phyloP scores from a whole-genome alignment of 1,140 invertebrate genomes.

The Dendroctonus valens region DNA sequence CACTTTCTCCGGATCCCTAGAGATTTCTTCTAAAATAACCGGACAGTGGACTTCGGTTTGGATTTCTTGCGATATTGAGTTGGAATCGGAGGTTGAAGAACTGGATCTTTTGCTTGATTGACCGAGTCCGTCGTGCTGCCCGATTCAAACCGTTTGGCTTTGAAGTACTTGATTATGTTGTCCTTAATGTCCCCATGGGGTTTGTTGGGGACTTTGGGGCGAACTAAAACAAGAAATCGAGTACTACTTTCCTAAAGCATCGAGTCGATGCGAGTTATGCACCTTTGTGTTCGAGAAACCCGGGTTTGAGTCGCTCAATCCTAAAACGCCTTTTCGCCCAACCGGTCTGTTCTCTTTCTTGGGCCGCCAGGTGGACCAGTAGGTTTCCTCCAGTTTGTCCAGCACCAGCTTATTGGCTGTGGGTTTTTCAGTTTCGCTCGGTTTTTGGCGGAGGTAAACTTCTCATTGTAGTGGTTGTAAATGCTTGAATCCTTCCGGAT shows the following conservation, averaged over 20 bases:
- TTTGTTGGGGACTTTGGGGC: conserved; percentile 3
- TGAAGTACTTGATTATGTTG: conserved; percentile 24
- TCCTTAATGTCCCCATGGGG: conserved; percentile 13
- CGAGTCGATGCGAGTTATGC: not conserved
- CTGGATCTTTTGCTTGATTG: conserved; percentile 1
- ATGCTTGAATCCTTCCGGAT: conserved; percentile 25
- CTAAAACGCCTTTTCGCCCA: not conserved
- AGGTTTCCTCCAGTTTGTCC: conserved; percentile 46
- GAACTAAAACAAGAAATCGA: not conserved
- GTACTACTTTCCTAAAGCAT: not conserved
- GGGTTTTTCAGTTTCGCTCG: not conserved
- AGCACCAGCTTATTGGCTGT: conserved; percentile 22
- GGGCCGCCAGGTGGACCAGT: conserved; percentile 48
- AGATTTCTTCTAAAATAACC: conserved; percentile 19
- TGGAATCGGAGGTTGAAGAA: not conserved
- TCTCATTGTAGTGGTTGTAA: conserved; percentile 24
- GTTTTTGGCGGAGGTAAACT: conserved; percentile 8
- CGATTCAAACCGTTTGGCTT: conserved; percentile 20
- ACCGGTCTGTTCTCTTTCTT: conserved; percentile 27
- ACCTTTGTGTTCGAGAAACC: conserved; percentile 15
- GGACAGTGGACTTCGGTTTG: conserved; percentile 32
- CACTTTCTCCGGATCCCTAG: conserved; percentile 3
- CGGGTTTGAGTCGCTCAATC: not conserved
- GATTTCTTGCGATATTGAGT: conserved; percentile 33
- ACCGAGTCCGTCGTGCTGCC: not conserved